A percentile compares a stretch with the other conserved stretches of the same genome.
Evolutionary conservation across 2,797 vertebrate genomes (phyloP).

Genomic region (Pelodytes ibericus): DNA sequence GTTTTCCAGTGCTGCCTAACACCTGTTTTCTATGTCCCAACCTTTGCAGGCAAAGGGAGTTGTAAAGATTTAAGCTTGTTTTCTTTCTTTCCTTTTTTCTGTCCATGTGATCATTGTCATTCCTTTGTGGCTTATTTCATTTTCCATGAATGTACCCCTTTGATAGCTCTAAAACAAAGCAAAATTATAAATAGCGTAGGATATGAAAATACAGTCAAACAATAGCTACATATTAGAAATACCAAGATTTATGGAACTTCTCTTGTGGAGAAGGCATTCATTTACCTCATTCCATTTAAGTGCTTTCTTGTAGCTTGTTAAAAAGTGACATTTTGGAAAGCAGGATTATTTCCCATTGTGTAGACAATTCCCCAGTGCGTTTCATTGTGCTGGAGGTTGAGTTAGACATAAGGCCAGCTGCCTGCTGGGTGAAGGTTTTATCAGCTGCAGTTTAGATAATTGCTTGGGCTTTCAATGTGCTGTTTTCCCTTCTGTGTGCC

Average conservation of each 20-base stretch:
- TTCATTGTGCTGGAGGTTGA: conserved; percentile 1
- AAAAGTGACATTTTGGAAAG: conserved; percentile 2
- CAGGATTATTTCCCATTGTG: conserved; percentile 4
- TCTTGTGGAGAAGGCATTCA: neutral
- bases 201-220: neutral
- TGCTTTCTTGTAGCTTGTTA: neutral
- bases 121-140: neutral
- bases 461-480: conserved; percentile 27
- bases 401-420: conserved; percentile 19
- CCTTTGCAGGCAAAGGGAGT: too few relatives aligned
- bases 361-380: neutral
- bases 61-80: too few relatives aligned
- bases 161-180: neutral
- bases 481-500: conserved; percentile 21
- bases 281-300: conserved; percentile 15
- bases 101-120: neutral
- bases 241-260: neutral
- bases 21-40: too few relatives aligned
- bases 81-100: neutral
- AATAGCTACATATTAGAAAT: neutral
- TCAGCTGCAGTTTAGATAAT: conserved; percentile 24
- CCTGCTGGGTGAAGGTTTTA: conserved; percentile 30
- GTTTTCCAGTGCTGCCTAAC: too few relatives aligned
- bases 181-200: neutral
- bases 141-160: neutral